Evolutionary conservation across 2,113 vertebrate genomes (phyloP).

Genomic region (Parus major): DNA sequence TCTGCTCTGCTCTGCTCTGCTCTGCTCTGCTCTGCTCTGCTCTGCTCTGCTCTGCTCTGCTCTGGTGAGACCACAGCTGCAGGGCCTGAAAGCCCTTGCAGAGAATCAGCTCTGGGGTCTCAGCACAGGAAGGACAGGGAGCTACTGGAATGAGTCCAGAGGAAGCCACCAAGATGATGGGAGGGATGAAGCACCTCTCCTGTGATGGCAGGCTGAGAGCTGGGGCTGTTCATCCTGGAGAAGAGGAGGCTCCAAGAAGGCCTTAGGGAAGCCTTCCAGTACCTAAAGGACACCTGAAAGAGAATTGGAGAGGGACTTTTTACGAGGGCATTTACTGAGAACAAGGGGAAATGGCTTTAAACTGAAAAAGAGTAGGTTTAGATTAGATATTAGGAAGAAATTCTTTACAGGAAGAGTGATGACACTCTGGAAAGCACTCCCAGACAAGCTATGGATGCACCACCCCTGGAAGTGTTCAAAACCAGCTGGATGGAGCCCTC

Average conservation of each 20-base stretch:
- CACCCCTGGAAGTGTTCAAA: neutral
- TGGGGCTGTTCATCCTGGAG: neutral
- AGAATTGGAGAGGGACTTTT: neutral
- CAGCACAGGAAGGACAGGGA: neutral
- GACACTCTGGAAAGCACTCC: neutral
- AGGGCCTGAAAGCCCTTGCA: too few species aligned
- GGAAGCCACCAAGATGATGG: neutral
- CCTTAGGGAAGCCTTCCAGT: neutral
- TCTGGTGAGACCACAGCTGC: accelerated
- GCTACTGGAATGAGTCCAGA: neutral
- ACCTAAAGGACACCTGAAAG: neutral
- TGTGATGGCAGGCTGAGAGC: neutral
- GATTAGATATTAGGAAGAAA: neutral
- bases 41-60: neutral
- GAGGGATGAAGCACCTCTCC: neutral
- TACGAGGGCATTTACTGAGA: neutral
- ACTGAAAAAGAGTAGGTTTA: neutral
- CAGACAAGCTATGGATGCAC: neutral
- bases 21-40: neutral
- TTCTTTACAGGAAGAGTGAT: neutral
- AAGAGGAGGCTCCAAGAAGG: neutral
- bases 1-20: neutral
- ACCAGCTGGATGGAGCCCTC: too few species aligned
- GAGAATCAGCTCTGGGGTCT: neutral
- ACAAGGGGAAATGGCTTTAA: neutral